phyloP scores from a whole-genome alignment of 2,888 invertebrate species.

The Pyrochroa serraticornis region DNA sequence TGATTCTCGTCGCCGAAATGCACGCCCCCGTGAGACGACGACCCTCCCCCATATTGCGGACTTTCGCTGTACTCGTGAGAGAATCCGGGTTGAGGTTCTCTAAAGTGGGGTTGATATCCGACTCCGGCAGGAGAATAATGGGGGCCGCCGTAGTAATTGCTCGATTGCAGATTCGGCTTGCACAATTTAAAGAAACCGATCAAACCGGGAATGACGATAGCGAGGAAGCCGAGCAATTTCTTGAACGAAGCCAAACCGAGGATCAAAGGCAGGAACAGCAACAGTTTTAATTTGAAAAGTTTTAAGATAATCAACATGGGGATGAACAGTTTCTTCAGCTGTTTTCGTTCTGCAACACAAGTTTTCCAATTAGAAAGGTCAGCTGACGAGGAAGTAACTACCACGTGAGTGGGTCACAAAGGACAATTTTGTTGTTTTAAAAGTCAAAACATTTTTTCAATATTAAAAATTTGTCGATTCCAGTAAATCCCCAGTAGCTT shows the following conservation, averaged over 20 bases:
- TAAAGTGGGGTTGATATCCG: conserved; percentile 64
- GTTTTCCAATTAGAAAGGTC: too few relatives aligned
- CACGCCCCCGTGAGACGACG: conserved; percentile 56
- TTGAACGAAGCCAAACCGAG: conserved; percentile 84
- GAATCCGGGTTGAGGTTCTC: conserved; percentile 58
- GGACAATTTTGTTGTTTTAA: too few relatives aligned
- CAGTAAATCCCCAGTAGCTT: too few relatives aligned
- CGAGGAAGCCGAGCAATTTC: conserved; percentile 81
- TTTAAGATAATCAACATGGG: conserved; percentile 82
- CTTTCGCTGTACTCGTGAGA: conserved; percentile 50
- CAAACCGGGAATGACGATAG: conserved; percentile 78
- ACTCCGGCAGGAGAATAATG: conserved; percentile 79
- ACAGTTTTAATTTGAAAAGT: conserved; percentile 81
- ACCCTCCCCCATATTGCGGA: conserved; percentile 48
- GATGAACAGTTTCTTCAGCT: conserved; percentile 81
- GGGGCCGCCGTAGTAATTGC: conserved; percentile 61
- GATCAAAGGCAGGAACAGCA: conserved; percentile 82
- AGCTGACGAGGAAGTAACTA: too few relatives aligned
- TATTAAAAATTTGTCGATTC: too few relatives aligned
- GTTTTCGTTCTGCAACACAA: conserved; percentile 70
- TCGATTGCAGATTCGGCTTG: conserved; percentile 66
- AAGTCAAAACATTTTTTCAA: too few relatives aligned
- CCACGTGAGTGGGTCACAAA: too few relatives aligned
- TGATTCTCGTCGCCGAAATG: conserved; percentile 70
- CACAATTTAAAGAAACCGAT: conserved; percentile 87